phyloP scores from a whole-genome alignment of 2,888 invertebrate genomes.

The Lutraria lutraria region DNA sequence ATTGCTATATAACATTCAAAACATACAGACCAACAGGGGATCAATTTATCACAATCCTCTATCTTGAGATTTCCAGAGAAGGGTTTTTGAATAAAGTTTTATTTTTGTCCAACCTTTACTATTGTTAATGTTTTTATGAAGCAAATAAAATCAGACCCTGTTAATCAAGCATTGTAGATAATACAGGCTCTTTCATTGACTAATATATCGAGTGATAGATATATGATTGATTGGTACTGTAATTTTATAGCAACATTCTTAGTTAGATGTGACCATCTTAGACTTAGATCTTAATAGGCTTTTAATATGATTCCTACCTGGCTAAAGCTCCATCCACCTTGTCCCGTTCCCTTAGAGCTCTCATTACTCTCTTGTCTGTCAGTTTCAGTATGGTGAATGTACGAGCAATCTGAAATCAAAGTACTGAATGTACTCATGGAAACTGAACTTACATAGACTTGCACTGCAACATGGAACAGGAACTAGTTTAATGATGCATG shows the following conservation, averaged over 20 bases:
- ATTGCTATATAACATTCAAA: background rate
- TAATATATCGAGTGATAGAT: too few relatives aligned
- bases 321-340: slow-evolving; percentile 83
- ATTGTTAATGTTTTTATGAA: too few relatives aligned
- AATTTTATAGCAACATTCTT: background rate
- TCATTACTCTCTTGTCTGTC: slow-evolving; percentile 80
- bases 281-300: background rate
- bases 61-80: too few relatives aligned
- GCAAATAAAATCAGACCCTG: too few relatives aligned
- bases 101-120: too few relatives aligned
- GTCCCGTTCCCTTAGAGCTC: slow-evolving; percentile 82
- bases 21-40: background rate
- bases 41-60: background rate
- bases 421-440: too few relatives aligned
- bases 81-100: too few relatives aligned
- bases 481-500: too few relatives aligned
- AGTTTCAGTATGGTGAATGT: slow-evolving; percentile 81
- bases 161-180: too few relatives aligned
- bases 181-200: too few relatives aligned
- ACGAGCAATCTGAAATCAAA: slow-evolving; percentile 80
- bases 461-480: too few relatives aligned
- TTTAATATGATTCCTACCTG: slow-evolving; percentile 70
- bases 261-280: background rate
- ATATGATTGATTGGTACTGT: background rate
- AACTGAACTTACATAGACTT: too few relatives aligned